Evolutionary conservation across 2,113 vertebrate genomes (phyloP), one percentile per base, ranked within the genome.

Genomic region (Microcebus lehilahytsara): DNA sequence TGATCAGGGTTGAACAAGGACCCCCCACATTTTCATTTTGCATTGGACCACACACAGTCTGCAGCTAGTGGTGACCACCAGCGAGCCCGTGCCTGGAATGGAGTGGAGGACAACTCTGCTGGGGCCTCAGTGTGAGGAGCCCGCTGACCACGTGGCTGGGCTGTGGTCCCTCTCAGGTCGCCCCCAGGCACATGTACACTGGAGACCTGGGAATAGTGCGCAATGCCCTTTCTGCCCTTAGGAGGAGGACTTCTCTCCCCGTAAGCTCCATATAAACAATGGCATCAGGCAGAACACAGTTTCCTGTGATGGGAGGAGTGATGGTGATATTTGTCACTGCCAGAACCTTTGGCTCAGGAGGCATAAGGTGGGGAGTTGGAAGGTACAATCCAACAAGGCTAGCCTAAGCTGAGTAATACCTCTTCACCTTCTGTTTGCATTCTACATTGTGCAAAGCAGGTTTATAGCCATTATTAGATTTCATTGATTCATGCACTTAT

Each of bases 91-190:
- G 71, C 42, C 9, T n/a, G 30, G 37, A 62, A 79, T 53, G 37
- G 37, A 72, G 8, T 60, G 13, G 42, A 60, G 42, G 20, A 40
- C 2, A n/a, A 42, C 7, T 56, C 3, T 12, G 30, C 22, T 69
- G 25, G 1, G 6, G 7, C 34, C 53, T 84, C 32, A 71, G 66
- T 17, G 4, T 0, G n/a, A 17, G 19, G n/a, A 34, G 7, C 27
- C 6, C 5, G 27, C 58, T 53, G 46, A 32, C 16, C 5, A 1
- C 9, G 8, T 30, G 34, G 4, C n/a, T 25, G 27, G 1, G 22
- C 23, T 81, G 4, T 25, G 13, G 72, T 37, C 25, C 49, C n/a
- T 88, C 37, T 58, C 7, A 23, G 34, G 9, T 53, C 10, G 51
- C 9, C 25, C 64, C 32, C 75, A 49, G 32, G 51, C 7, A 22